Percentiles rank a stretch among this genome's conserved stretches.
These are phyloP conservation scores for Habropoda laboriosa DNA, from an alignment of 1,140 invertebrate species.

Conservation along the genomic window DNA sequence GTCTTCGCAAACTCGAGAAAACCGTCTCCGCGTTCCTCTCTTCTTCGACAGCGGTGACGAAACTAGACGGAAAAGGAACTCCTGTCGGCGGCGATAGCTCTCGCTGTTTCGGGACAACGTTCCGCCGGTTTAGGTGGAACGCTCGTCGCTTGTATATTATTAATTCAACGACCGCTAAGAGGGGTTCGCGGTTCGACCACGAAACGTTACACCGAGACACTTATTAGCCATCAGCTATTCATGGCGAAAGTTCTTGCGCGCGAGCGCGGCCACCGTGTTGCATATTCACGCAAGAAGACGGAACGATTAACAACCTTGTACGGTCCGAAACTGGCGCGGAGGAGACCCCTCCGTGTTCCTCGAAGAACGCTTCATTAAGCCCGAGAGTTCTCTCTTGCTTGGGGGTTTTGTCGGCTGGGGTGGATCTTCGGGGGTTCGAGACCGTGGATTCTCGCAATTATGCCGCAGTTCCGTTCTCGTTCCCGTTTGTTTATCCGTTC, in stretches of 20 bases:
- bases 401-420: neutral
- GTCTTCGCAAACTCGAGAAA: conserved; percentile 68
- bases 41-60: conserved; percentile 1
- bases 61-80: conserved; percentile 6
- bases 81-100: neutral
- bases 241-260: conserved; percentile 56
- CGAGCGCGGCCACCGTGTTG: neutral
- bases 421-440: neutral
- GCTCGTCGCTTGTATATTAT: conserved; percentile 56
- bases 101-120: conserved; percentile 9
- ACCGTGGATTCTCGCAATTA: conserved; percentile 1
- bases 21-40: conserved; percentile 28
- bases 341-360: neutral
- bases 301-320: conserved; percentile 19
- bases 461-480: neutral
- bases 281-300: conserved; percentile 38
- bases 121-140: conserved; percentile 48
- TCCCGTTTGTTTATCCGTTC: neutral
- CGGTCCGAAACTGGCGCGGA: neutral
- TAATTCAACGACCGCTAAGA: conserved; percentile 66
- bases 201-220: conserved; percentile 43
- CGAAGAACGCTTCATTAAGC: conserved; percentile 6
- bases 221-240: conserved; percentile 67
- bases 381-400: neutral
- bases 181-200: conserved; percentile 44